These are phyloP conservation scores for Hyposoter dolosus DNA, from an alignment of 2,888 invertebrate genomes.

Conservation along the genomic window DNA sequence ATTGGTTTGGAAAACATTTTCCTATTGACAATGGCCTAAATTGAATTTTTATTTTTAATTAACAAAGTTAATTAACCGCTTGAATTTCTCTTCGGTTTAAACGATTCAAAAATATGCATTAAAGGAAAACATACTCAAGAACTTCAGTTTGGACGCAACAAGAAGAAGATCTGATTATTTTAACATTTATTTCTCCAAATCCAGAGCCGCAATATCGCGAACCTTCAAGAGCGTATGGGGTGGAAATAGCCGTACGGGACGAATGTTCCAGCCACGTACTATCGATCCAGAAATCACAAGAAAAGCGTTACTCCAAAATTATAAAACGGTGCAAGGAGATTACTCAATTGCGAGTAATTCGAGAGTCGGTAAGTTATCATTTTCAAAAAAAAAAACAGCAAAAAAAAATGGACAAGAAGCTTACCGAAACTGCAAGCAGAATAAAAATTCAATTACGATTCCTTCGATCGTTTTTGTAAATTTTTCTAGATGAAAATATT, in stretches of 20 bases:
- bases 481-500: background rate
- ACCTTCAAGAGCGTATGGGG: constrained; percentile 90
- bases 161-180: background rate
- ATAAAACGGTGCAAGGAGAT: constrained; percentile 87
- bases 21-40: too few species aligned
- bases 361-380: constrained; percentile 79
- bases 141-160: background rate
- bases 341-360: constrained; percentile 82
- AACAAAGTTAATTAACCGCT: background rate
- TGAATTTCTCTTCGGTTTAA: background rate
- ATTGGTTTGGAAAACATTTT: background rate
- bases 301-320: constrained; percentile 88
- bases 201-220: constrained; percentile 91
- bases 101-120: too few species aligned
- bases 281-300: constrained; percentile 92
- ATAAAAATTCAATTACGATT: background rate
- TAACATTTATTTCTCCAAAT: constrained; percentile 69
- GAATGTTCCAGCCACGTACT: constrained; percentile 86
- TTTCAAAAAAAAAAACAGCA: background rate
- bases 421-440: background rate
- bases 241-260: constrained; percentile 89
- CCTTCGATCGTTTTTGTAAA: background rate
- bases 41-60: background rate
- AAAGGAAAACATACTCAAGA: background rate
- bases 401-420: background rate